A percentile compares a stretch with the other conserved stretches of the same genome.
Conservation (phyloP, 2,797 vertebrate genomes). For the Phalanger gymnotis region DNA sequence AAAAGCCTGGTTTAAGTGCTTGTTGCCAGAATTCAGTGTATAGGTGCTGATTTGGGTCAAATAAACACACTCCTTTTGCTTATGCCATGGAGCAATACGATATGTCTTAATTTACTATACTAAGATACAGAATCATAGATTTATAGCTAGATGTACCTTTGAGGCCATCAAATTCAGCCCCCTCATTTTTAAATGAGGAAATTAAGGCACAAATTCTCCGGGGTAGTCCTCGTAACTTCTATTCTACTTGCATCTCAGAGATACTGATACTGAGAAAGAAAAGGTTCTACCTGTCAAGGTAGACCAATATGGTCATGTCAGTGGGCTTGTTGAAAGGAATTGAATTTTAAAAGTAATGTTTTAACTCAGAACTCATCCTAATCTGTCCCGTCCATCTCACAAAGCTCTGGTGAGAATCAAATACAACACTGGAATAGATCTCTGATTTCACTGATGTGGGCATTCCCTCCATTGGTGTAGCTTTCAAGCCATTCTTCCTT, state of each 20-base stretch:
- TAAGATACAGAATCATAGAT: not conserved
- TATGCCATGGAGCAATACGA: not conserved
- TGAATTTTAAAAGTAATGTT: not conserved
- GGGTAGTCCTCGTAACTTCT: not conserved
- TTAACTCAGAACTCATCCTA: not conserved
- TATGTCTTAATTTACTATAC: not conserved
- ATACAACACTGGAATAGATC: not conserved
- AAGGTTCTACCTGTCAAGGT: not conserved
- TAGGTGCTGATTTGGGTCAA: conserved; percentile 34
- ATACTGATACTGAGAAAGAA: not conserved
- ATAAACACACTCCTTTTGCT: not conserved
- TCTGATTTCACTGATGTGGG: not conserved
- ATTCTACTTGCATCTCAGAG: not conserved
- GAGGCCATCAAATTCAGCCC: not conserved
- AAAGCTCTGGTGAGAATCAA: not conserved
- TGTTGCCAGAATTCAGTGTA: not conserved
- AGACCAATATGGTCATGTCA: not conserved
- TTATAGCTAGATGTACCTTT: not conserved
- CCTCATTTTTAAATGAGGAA: not conserved
- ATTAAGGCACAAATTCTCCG: not conserved
- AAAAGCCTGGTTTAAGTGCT: not conserved
- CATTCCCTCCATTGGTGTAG: not conserved
- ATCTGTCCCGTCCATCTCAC: not conserved
- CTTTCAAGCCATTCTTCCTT: not conserved
- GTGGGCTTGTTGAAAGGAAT: conserved; percentile 15